Conservation (phyloP, 2,888 invertebrate genomes). For the Argynnis bischoffii region DNA sequence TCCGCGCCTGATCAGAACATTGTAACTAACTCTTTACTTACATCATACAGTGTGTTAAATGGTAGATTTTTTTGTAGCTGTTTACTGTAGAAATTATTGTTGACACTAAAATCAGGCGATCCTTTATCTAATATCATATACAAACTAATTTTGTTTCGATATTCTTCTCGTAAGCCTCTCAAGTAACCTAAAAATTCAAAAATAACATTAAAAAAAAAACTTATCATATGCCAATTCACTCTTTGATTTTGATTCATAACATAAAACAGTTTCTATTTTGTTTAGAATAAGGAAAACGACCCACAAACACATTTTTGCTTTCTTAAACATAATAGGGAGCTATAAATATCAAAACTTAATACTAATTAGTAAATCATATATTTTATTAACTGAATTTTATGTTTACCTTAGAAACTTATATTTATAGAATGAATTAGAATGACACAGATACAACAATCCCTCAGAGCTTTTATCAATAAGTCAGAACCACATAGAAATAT, state of each 20-base stretch:
- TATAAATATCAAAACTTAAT: no score
- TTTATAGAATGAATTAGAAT: no score
- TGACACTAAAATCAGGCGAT: neutral
- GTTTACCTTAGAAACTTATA: no score
- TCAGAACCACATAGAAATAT: no score
- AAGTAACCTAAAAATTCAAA: neutral
- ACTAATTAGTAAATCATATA: no score
- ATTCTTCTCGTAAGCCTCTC: neutral
- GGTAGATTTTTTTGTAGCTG: neutral
- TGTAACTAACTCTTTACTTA: neutral
- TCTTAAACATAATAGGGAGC: no score
- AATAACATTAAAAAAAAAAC: neutral
- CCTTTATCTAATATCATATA: conserved; percentile 2
- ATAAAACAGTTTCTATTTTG: no score
- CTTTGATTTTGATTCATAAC: neutral
- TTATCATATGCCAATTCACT: neutral
- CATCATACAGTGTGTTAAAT: neutral
- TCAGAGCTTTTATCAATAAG: no score
- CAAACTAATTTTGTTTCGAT: conserved; percentile 2
- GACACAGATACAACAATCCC: no score
- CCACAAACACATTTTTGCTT: no score
- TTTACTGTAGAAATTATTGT: conserved; percentile 4
- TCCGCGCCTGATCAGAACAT: no score
- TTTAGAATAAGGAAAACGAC: neutral
- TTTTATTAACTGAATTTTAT: no score